Evolutionary conservation across 2,888 invertebrate genomes (phyloP).

Genomic region (Schizaphis graminum): DNA sequence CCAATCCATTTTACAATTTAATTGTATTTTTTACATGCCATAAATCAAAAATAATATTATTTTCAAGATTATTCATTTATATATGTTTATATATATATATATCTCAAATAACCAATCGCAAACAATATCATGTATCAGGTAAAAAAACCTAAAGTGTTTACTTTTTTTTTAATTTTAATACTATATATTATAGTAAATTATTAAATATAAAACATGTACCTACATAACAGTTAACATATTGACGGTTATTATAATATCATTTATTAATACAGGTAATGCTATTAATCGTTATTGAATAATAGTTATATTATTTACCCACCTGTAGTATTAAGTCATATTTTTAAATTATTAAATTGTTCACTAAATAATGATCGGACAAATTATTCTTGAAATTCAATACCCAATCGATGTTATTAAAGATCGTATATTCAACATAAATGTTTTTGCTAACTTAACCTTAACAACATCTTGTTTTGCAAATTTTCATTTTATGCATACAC

Average conservation of each 20-base stretch:
- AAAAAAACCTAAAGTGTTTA: neutral
- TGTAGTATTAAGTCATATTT: neutral
- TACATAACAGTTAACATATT: neutral
- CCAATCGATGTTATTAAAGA: constrained; percentile 1
- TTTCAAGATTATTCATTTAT: neutral
- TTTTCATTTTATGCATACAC: neutral
- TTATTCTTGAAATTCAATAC: neutral
- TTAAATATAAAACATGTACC: neutral
- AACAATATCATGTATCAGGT: neutral
- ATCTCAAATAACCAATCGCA: neutral
- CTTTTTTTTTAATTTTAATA: neutral
- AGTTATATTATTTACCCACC: neutral
- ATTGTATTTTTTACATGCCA: neutral
- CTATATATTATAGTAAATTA: neutral
- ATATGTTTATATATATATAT: neutral
- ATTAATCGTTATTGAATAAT: neutral
- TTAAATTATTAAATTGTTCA: neutral
- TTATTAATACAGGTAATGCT: neutral
- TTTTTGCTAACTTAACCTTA: constrained; percentile 2
- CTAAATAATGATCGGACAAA: neutral
- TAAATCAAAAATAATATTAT: neutral
- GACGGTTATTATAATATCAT: neutral
- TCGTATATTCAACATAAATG: neutral
- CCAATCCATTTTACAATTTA: neutral
- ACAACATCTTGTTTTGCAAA: neutral